A percentile compares a stretch with the other conserved stretches of the same genome.
These are phyloP conservation scores for Xenotilapia longispinis DNA, from an alignment of 2,113 vertebrate genomes.

Conservation along the genomic window DNA sequence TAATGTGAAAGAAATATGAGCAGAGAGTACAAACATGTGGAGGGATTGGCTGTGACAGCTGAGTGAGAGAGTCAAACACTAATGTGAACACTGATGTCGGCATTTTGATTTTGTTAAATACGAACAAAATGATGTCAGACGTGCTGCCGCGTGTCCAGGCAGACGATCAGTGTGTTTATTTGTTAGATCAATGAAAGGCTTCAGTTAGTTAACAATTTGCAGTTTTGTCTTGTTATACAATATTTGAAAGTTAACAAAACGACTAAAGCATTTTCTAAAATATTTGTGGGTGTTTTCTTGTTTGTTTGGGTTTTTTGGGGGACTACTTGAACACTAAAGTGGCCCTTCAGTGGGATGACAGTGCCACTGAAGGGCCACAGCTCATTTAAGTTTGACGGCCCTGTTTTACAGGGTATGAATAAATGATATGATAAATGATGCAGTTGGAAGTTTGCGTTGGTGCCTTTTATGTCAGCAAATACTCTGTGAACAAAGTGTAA, in stretches of 20 bases:
- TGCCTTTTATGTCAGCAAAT: not conserved
- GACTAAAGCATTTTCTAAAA: not conserved
- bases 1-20: not conserved
- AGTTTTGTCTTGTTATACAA: not conserved
- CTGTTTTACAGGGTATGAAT: not conserved
- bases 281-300: not conserved
- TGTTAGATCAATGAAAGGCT: not conserved
- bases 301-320: not conserved
- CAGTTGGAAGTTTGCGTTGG: not conserved
- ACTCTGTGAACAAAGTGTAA: not conserved
- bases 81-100: not conserved
- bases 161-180: not conserved
- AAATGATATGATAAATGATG: not conserved
- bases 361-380: not conserved
- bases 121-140: accelerated
- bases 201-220: not conserved
- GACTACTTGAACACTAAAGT: not conserved
- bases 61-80: not conserved
- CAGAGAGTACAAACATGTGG: not conserved
- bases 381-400: not conserved
- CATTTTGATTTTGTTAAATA: not conserved
- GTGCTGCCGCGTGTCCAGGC: accelerated
- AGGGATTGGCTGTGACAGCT: not conserved
- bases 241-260: not conserved
- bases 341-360: not conserved